phyloP scores from a whole-genome alignment of 2,888 invertebrate genomes.

The Mesoligia furuncula region DNA sequence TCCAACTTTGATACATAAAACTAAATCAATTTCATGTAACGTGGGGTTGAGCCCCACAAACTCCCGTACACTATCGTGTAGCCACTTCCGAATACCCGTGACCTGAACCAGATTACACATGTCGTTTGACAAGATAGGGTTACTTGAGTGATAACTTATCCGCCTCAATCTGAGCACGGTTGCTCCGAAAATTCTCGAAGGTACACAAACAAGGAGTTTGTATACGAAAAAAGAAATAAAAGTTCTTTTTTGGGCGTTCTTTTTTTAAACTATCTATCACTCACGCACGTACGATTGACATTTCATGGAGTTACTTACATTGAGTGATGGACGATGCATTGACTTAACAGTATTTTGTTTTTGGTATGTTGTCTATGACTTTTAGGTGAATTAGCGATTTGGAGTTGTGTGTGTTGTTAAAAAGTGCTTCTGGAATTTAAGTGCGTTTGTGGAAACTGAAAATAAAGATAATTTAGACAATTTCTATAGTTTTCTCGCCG shows the following conservation, averaged over 20 bases:
- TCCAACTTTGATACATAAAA: constrained; percentile 16
- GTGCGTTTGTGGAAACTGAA: no score
- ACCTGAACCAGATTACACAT: constrained; percentile 66
- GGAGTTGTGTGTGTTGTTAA: neutral
- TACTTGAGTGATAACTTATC: constrained; percentile 66
- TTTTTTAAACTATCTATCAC: constrained; percentile 57
- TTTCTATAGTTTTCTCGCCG: no score
- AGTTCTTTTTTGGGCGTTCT: constrained; percentile 9
- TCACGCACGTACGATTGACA: constrained; percentile 55
- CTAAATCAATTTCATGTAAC: constrained; percentile 30
- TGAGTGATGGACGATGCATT: constrained; percentile 50
- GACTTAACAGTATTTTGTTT: constrained; percentile 22
- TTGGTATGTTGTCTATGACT: neutral
- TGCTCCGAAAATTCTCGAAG: constrained; percentile 45
- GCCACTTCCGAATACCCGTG: constrained; percentile 54
- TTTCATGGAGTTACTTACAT: constrained; percentile 38
- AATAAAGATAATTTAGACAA: no score
- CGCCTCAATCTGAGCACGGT: constrained; percentile 59
- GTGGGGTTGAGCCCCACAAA: constrained; percentile 7
- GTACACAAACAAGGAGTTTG: constrained; percentile 54
- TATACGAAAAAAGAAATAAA: constrained; percentile 19
- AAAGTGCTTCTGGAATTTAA: neutral
- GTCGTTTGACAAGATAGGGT: constrained; percentile 65
- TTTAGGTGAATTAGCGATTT: neutral
- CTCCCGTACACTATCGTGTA: constrained; percentile 42